Evolutionary conservation across 2,113 vertebrate species (phyloP).

Genomic region (Melanocharis versteri): DNA sequence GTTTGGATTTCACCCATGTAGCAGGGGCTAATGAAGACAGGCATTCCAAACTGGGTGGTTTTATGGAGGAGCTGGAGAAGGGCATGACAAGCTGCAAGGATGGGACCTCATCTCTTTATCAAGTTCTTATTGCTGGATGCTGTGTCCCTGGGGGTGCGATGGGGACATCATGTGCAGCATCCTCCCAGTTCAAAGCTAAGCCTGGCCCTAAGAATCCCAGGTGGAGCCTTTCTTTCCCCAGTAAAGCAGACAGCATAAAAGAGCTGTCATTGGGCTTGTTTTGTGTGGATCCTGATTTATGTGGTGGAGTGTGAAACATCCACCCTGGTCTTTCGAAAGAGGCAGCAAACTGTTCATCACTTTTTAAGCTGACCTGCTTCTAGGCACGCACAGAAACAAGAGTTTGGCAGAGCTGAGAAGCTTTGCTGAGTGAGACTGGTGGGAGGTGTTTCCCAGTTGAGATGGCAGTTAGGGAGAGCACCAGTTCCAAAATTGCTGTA

Average conservation of each 20-base stretch:
- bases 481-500: background rate
- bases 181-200: background rate
- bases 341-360: background rate
- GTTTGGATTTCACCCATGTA: background rate
- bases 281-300: background rate
- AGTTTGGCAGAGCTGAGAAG: background rate
- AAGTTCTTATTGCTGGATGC: background rate
- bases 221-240: background rate
- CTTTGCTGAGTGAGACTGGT: background rate
- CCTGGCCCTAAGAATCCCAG: background rate
- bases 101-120: background rate
- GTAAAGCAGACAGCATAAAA: background rate
- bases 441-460: background rate
- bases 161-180: background rate
- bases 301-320: background rate
- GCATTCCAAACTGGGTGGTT: background rate
- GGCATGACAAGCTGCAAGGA: background rate
- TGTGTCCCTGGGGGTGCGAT: background rate
- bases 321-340: background rate
- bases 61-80: background rate
- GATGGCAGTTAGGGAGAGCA: background rate
- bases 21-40: background rate
- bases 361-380: background rate
- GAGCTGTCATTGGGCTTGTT: background rate
- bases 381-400: background rate